phyloP scores from a whole-genome alignment of 2,888 invertebrate genomes.

The Eupsilia transversa region DNA sequence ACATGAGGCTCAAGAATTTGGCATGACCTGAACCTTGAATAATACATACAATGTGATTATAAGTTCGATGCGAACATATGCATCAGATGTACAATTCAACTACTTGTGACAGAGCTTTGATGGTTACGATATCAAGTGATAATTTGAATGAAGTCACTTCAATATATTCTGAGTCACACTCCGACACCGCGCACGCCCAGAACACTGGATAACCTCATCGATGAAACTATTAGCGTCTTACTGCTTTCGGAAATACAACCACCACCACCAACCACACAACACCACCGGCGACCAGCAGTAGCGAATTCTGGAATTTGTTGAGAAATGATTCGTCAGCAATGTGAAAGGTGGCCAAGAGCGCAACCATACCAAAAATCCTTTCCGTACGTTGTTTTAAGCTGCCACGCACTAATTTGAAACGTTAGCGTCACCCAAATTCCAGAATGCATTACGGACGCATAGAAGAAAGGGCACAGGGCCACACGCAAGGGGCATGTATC shows the following conservation, averaged over 20 bases:
- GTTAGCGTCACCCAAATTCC: slow-evolving; percentile 58
- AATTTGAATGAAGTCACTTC: slow-evolving; percentile 56
- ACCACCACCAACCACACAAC: too few relatives aligned
- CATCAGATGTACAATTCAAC: slow-evolving; percentile 19
- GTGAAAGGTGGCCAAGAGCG: slow-evolving; percentile 72
- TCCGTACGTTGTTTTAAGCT: slow-evolving; percentile 34
- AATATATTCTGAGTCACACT: slow-evolving; percentile 65
- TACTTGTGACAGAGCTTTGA: slow-evolving; percentile 24
- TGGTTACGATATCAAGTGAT: slow-evolving; percentile 36
- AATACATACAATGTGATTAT: slow-evolving; percentile 17
- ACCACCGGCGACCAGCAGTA: slow-evolving; percentile 21
- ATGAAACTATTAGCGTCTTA: slow-evolving; percentile 67
- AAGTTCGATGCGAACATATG: slow-evolving; percentile 34
- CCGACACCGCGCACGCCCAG: slow-evolving; percentile 80
- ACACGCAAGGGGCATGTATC: slow-evolving; percentile 71
- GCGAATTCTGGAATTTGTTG: slow-evolving; percentile 47
- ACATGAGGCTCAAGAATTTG: slow-evolving; percentile 49
- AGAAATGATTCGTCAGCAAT: slow-evolving; percentile 65
- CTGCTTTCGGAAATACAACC: slow-evolving; percentile 52
- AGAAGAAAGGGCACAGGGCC: slow-evolving; percentile 65
- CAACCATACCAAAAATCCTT: slow-evolving; percentile 47
- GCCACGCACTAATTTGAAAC: slow-evolving; percentile 57
- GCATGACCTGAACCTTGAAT: slow-evolving; percentile 59
- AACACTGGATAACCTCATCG: slow-evolving; percentile 79
- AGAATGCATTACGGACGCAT: slow-evolving; percentile 71